A percentile compares a stretch with the other conserved stretches of the same genome.
phyloP scores from a whole-genome alignment of 2,797 vertebrate species.

The Mionectes olivaceus region DNA sequence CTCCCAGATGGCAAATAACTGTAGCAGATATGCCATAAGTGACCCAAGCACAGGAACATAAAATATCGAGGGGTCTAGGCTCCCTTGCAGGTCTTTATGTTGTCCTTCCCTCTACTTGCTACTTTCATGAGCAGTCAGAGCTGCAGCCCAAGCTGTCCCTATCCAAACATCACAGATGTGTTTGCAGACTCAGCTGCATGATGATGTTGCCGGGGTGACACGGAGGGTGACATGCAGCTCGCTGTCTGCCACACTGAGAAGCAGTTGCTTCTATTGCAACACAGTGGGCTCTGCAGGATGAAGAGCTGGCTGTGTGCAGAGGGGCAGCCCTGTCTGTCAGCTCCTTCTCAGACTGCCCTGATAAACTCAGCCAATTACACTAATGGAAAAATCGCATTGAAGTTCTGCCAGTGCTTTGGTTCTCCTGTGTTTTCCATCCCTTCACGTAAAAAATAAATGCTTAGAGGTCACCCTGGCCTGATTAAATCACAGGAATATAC shows the following conservation, averaged over 20 bases:
- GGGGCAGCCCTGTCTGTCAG: neutral
- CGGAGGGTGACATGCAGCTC: neutral
- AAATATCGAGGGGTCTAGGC: neutral
- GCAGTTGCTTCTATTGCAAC: neutral
- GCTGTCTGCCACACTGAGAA: neutral
- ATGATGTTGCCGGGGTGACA: neutral
- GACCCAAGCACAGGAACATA: neutral
- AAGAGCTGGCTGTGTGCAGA: neutral
- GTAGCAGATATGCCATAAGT: neutral
- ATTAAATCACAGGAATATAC: conserved; percentile 44
- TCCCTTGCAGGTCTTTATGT: neutral
- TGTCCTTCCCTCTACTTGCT: neutral
- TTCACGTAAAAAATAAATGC: conserved; percentile 19
- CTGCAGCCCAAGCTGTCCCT: neutral
- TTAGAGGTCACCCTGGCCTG: conserved; percentile 27
- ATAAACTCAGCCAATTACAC: conserved; percentile 20
- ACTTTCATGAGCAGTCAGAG: neutral
- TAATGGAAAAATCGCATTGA: conserved; percentile 5
- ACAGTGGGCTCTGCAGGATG: fast-evolving
- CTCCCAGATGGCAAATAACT: neutral
- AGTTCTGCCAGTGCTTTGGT: neutral
- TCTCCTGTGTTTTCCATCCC: neutral
- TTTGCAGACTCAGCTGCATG: neutral
- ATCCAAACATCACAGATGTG: neutral
- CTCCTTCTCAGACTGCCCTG: neutral